Conservation (phyloP, 2,113 vertebrate species). For the Oncorhynchus mykiss region DNA sequence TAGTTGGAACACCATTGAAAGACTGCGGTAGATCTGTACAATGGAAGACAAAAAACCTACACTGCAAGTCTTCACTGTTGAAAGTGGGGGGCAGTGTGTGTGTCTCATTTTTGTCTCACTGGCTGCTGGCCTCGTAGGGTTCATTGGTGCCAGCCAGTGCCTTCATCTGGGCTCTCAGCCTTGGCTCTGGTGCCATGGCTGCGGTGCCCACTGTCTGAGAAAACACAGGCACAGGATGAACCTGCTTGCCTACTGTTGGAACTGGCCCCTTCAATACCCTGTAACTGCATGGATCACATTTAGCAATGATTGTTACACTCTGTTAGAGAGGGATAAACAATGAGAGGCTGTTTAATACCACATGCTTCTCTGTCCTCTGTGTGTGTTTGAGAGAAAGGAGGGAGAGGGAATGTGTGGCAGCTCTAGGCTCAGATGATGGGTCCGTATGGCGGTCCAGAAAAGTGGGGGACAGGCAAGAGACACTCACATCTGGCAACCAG, state of each 20-base stretch:
- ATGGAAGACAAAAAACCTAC: no score
- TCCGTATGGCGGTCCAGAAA: slow-evolving; percentile 18
- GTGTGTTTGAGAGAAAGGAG: background rate
- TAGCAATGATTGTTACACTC: background rate
- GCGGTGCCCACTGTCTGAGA: slow-evolving; percentile 82
- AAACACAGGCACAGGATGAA: slow-evolving; percentile 8
- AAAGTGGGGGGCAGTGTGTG: background rate
- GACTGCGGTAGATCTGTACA: no score
- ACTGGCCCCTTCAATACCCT: background rate
- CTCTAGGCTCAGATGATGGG: slow-evolving; percentile 17
- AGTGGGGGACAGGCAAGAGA: slow-evolving; percentile 35
- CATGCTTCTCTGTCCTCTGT: background rate
- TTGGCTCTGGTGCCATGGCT: slow-evolving; percentile 73
- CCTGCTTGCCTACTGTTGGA: no score
- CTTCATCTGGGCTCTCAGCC: slow-evolving; percentile 81
- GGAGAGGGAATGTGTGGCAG: background rate
- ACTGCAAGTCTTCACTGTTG: background rate
- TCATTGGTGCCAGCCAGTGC: slow-evolving; percentile 83
- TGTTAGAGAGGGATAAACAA: background rate
- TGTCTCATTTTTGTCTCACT: slow-evolving; percentile 85
- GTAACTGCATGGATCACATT: background rate
- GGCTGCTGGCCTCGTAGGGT: slow-evolving; percentile 85
- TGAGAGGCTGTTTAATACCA: background rate
- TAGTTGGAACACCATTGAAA: no score
- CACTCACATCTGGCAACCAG: slow-evolving; percentile 54